Conservation (phyloP, 2,113 vertebrate species). For the Chunga burmeisteri region DNA sequence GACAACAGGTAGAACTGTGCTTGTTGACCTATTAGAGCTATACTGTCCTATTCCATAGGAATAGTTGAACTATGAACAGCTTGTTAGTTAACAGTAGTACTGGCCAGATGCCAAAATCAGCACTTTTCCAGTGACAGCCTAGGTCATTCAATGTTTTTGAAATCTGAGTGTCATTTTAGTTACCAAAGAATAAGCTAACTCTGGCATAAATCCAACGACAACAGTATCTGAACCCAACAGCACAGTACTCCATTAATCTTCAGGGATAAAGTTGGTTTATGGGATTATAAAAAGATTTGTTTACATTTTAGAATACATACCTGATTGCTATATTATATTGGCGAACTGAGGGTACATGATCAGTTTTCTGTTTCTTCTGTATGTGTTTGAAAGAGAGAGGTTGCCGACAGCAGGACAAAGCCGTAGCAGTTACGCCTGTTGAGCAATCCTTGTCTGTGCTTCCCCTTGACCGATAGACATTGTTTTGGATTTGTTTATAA, state of each 20-base stretch:
- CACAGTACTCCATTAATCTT: background rate
- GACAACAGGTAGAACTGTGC: background rate
- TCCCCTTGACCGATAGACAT: background rate
- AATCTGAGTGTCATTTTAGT: background rate
- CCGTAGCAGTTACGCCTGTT: background rate
- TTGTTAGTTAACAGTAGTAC: background rate
- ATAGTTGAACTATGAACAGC: background rate
- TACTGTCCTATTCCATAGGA: background rate
- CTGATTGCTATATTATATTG: constrained; percentile 24
- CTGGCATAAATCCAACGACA: background rate
- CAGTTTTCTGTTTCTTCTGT: constrained; percentile 87
- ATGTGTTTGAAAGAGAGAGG: constrained; percentile 75
- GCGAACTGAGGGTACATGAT: constrained; percentile 65
- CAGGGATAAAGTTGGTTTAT: background rate
- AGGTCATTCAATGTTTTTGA: background rate
- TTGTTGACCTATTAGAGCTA: background rate
- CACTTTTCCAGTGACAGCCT: background rate
- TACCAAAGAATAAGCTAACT: background rate
- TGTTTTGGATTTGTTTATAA: constrained; percentile 15
- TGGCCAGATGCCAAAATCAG: background rate
- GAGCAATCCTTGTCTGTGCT: background rate
- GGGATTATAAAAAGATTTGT: background rate
- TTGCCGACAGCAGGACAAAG: constrained; percentile 15
- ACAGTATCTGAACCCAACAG: background rate
- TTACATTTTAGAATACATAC: constrained; percentile 59